Percentiles rank a stretch among this genome's conserved stretches.
Evolutionary conservation across 2,797 vertebrate species (phyloP).

Genomic region (Antrozous pallidus): DNA sequence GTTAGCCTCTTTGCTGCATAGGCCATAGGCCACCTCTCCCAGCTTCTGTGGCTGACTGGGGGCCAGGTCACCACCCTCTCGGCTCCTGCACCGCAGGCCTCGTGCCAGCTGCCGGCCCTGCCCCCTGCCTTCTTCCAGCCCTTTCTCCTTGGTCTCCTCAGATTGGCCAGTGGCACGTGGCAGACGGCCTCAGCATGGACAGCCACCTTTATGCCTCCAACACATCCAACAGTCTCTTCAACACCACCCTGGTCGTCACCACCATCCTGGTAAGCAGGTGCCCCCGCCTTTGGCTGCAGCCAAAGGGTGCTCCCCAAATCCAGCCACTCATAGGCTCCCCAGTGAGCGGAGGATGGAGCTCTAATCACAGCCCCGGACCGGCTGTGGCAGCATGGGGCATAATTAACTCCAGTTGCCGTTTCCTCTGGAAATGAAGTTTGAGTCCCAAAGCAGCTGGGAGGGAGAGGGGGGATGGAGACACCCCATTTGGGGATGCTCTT

Average conservation of each 20-base stretch:
- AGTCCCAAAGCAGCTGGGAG: constrained; percentile 66
- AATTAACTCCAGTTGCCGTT: constrained; percentile 58
- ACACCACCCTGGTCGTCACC: constrained; percentile 96
- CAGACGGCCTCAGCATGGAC: constrained; percentile 96
- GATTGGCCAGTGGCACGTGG: constrained; percentile 98
- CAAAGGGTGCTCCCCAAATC: neutral
- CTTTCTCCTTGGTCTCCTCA: constrained; percentile 80
- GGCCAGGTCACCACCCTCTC: too few species aligned
- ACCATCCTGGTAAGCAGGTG: constrained; percentile 95
- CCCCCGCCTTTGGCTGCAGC: constrained; percentile 54
- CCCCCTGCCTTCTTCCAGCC: neutral
- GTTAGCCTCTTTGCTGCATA: neutral
- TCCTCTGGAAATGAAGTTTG: constrained; percentile 78
- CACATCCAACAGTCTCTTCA: constrained; percentile 96
- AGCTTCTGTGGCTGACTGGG: neutral
- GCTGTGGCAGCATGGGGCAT: neutral
- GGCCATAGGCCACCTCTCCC: neutral
- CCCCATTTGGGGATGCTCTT: constrained; percentile 39
- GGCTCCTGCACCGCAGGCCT: neutral
- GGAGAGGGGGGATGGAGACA: neutral
- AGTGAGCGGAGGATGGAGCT: constrained; percentile 43
- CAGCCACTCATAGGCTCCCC: neutral
- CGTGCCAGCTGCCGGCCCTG: neutral
- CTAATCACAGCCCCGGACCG: constrained; percentile 64
- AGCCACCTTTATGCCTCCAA: constrained; percentile 93